Conservation (phyloP, 53 echinoderm and acorn worm species). For the Echinarachnius parma region DNA sequence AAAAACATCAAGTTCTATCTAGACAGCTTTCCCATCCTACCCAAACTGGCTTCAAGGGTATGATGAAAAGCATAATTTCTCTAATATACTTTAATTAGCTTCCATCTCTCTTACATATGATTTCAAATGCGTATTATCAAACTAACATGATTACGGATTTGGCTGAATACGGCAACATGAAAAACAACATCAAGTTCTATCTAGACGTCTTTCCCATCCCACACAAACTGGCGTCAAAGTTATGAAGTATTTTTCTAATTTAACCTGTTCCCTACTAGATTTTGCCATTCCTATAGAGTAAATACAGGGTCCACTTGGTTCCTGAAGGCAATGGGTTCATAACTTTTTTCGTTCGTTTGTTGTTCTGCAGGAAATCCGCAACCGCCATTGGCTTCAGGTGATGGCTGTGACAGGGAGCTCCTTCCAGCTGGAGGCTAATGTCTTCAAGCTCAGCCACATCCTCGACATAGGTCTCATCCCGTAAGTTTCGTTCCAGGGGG, state of each 20-base stretch:
- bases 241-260: too few relatives aligned
- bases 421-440: constrained; percentile 97
- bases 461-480: constrained; percentile 85
- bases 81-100: too few relatives aligned
- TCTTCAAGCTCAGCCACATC: constrained; percentile 91
- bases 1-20: constrained; percentile 97
- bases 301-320: too few relatives aligned
- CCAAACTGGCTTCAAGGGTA: constrained; percentile 94
- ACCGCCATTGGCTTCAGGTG: constrained; percentile 98
- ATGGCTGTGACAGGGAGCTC: constrained; percentile 99
- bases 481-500: constrained; percentile 76
- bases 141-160: constrained; percentile 93
- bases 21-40: constrained; percentile 95
- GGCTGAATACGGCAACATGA: constrained; percentile 99
- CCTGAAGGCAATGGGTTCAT: neutral
- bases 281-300: too few relatives aligned
- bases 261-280: too few relatives aligned
- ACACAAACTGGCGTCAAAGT: constrained; percentile 97
- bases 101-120: too few relatives aligned
- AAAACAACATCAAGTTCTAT: constrained; percentile 97
- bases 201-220: constrained; percentile 96
- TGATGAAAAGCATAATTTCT: too few relatives aligned
- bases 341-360: neutral
- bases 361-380: constrained; percentile 85
- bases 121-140: too few relatives aligned